phyloP scores from a whole-genome alignment of 2,113 vertebrate genomes.

The Archilochus colubris region DNA sequence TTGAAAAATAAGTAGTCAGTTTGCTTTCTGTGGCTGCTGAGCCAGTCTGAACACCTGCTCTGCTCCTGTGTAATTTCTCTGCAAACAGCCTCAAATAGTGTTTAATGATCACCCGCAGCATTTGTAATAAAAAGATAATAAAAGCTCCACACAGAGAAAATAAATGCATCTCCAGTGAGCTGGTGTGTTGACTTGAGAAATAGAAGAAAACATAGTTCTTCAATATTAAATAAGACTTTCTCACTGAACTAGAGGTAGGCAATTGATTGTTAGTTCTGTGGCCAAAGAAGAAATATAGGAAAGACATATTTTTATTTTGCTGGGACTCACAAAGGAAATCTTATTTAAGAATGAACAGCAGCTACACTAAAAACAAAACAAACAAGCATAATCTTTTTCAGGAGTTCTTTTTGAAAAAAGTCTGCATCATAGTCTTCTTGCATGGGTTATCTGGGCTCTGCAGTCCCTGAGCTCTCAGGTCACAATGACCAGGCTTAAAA shows the following conservation, averaged over 20 bases:
- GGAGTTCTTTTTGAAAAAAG: neutral
- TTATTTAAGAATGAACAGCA: neutral
- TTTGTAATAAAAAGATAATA: slow-evolving; percentile 36
- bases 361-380: neutral
- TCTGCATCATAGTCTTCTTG: neutral
- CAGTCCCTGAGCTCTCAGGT: neutral
- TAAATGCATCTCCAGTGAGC: slow-evolving; percentile 13
- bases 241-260: neutral
- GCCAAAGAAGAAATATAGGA: neutral
- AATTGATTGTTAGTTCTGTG: neutral
- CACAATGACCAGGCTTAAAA: neutral
- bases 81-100: neutral
- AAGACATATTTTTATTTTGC: neutral
- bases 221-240: slow-evolving; percentile 43
- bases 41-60: slow-evolving; percentile 19
- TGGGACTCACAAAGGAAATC: neutral
- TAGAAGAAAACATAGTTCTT: slow-evolving; percentile 1
- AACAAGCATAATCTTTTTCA: neutral
- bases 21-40: neutral
- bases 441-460: neutral
- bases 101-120: slow-evolving; percentile 21
- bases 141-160: slow-evolving; percentile 16
- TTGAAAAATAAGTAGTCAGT: neutral
- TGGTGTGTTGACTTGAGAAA: neutral
- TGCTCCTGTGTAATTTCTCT: neutral